Conservation (phyloP, 2,113 vertebrate species). For the Peromyscus maniculatus region DNA sequence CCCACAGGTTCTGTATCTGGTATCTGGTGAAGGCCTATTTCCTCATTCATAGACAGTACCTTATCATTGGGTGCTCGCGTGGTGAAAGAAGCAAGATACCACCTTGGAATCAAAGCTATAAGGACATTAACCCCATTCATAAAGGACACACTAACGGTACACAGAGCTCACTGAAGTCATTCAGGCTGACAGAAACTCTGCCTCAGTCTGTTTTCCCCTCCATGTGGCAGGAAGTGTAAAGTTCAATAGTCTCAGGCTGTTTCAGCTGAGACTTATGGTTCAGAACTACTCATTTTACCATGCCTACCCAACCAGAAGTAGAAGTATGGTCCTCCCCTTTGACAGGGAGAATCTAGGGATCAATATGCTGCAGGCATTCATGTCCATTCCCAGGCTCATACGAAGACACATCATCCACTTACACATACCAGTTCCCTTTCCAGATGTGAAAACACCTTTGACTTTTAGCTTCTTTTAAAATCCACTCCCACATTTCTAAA, state of each 20-base stretch:
- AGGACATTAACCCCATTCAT: background rate
- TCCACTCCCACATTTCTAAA: background rate
- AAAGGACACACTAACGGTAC: background rate
- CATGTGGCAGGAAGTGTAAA: background rate
- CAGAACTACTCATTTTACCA: background rate
- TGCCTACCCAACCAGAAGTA: background rate
- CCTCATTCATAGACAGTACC: background rate
- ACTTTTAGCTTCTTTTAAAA: background rate
- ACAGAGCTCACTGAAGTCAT: background rate
- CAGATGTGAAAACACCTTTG: background rate
- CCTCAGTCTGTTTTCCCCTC: background rate
- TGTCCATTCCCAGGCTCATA: background rate
- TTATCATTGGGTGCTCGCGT: background rate
- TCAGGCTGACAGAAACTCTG: background rate
- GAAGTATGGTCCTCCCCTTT: background rate
- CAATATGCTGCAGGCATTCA: background rate
- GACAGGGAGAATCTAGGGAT: background rate
- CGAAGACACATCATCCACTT: background rate
- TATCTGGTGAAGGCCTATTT: background rate
- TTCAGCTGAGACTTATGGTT: background rate
- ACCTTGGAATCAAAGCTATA: background rate
- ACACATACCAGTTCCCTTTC: background rate
- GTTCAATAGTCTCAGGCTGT: background rate
- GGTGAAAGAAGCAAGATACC: background rate
- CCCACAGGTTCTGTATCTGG: background rate